Evolutionary conservation across 92 coral and sea anemone genomes (phyloP).

Genomic region (Anthopleura xanthogrammica): DNA sequence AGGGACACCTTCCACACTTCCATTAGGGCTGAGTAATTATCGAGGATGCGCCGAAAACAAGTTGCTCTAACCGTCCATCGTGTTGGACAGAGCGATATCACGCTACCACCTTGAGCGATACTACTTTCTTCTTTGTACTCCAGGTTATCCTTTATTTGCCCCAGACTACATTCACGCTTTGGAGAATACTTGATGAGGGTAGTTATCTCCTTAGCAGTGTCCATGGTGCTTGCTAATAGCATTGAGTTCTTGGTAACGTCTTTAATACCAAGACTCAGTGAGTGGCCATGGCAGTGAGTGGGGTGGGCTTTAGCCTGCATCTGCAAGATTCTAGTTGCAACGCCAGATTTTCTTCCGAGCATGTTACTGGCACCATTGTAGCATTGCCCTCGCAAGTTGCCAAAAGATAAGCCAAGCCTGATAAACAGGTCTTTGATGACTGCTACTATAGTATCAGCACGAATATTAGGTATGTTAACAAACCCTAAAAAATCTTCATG

Average conservation of each 20-base stretch:
- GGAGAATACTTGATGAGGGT: constrained; percentile 44
- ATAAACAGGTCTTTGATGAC: constrained; percentile 47
- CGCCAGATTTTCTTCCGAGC: constrained; percentile 65
- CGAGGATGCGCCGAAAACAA: constrained; percentile 35
- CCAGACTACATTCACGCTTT: constrained; percentile 38
- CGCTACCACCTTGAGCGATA: constrained; percentile 28
- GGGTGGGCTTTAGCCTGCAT: constrained; percentile 74
- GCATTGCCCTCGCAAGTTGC: constrained; percentile 62
- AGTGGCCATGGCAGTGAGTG: constrained; percentile 73
- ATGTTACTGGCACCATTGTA: constrained; percentile 72
- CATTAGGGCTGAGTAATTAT: constrained; percentile 32
- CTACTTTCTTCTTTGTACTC: constrained; percentile 40
- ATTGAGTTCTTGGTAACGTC: constrained; percentile 44
- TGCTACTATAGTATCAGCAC: constrained; percentile 52
- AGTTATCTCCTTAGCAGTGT: constrained; percentile 35
- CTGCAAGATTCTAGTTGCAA: constrained; percentile 56
- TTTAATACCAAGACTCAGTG: constrained; percentile 62
- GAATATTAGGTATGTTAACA: constrained; percentile 45
- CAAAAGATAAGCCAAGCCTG: constrained; percentile 49
- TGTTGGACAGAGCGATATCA: constrained; percentile 41
- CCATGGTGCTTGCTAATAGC: constrained; percentile 34
- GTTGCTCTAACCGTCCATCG: constrained; percentile 57
- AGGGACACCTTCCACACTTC: constrained; percentile 51
- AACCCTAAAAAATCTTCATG: constrained; percentile 50
- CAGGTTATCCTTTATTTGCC: constrained; percentile 44